Base-by-base conservation (phyloP, 2,797 vertebrate genomes). In the Pseudotriccus pelzelni region DNA sequence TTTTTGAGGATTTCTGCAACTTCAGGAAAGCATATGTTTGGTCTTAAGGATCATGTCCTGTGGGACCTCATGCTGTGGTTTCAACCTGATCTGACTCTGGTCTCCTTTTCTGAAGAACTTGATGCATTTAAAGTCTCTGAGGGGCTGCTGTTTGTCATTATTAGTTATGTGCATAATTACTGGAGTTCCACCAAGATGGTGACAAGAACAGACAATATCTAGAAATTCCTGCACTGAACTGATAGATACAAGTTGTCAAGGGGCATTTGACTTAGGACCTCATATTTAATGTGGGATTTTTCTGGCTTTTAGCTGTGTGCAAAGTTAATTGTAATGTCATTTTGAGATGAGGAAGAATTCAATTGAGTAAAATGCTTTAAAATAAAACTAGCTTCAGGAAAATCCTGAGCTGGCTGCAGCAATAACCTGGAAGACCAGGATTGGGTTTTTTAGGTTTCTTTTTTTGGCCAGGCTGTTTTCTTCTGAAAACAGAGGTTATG, bases 21-120 rank as follows among this genome's bases (percentile, higher is more conserved):
- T 97, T 96, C 91, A 97, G 94, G 91, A 97, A 97, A 97, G 70
- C 91, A 96, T 96, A 97, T 91, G 89, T 96, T 97, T 97, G 34
- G 83, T 96, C 85, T 94, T 76, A 32, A 95, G 67, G 81, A 94
- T 96, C 95, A 78, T 90, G 89, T 94, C 59, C 58, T 36, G 7
- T 79, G 70, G 85, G 49, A 59, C 84, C 87, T 96, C 67, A 19
- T 84, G 60, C 74, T 94, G 90, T 94, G 91, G 85, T 96, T 95
- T 96, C 84, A 94, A 81, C 83, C 76, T 91, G 89, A 90, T 80
- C 89, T 34, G 39, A 59, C 74, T 81, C 53, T 97, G 91, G 43
- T 93, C 66, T 97, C 60, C 44, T 46, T 91, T 94, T 93, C 91
- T 52, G 1, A 18, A 94, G 79, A 95, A 80, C 24, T 58, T 95